A percentile compares a stretch with the other conserved stretches of the same genome.
These are phyloP conservation scores for Hedya salicella DNA, from an alignment of 2,888 invertebrate species.

Conservation along the genomic window DNA sequence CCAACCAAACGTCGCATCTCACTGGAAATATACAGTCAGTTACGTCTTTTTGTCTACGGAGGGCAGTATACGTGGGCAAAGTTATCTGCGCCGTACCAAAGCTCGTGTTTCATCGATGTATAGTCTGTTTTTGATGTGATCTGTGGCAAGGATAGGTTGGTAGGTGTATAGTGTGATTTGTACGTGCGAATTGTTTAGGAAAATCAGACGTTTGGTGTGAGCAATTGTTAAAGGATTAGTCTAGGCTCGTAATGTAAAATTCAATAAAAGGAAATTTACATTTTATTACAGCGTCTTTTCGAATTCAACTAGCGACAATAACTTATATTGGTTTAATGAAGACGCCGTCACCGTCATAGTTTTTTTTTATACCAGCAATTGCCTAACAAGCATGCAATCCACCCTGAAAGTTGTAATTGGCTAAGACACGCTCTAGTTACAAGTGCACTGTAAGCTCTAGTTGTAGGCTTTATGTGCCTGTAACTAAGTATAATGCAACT, in stretches of 20 bases:
- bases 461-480: no score
- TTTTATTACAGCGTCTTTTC: no score
- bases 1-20: neutral
- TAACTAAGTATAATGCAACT: no score
- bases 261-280: no score
- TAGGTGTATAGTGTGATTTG: slow-evolving; percentile 33
- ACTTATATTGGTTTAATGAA: no score
- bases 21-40: neutral
- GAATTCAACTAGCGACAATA: no score
- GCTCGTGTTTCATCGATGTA: neutral
- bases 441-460: no score
- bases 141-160: neutral
- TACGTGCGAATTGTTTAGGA: slow-evolving; percentile 29
- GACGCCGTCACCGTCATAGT: no score
- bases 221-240: slow-evolving; percentile 13
- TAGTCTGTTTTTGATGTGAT: neutral
- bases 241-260: neutral
- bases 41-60: slow-evolving; percentile 3
- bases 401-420: no score
- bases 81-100: neutral
- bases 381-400: no score
- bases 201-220: slow-evolving; percentile 14
- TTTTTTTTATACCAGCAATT: no score
- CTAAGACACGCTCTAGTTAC: no score
- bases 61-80: neutral